These are phyloP conservation scores for Arrhopalites spinosus DNA, from an alignment of 2,888 invertebrate species.

Conservation along the genomic window DNA sequence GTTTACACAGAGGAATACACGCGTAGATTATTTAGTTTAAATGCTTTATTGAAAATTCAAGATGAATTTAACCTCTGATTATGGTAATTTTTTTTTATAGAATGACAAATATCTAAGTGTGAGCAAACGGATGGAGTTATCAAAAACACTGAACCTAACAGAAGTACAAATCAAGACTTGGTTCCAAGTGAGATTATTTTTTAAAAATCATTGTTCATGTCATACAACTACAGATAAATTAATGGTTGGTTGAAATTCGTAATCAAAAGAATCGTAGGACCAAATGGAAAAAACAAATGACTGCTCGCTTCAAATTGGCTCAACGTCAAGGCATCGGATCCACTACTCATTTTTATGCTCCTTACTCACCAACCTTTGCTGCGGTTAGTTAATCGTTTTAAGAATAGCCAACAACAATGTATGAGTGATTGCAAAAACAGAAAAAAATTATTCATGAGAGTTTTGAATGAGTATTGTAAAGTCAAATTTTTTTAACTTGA, in stretches of 20 bases:
- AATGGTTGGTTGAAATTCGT: not conserved
- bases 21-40: not conserved
- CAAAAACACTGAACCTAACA: conserved; percentile 82
- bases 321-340: conserved; percentile 74
- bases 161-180: conserved; percentile 97
- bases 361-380: conserved; percentile 51
- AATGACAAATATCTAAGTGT: conserved; percentile 95
- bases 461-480: no score
- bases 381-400: conserved; percentile 36
- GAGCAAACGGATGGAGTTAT: conserved; percentile 90
- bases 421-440: no score
- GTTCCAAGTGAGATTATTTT: no score
- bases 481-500: no score
- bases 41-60: no score
- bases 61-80: not conserved
- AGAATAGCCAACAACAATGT: not conserved
- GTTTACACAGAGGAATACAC: not conserved
- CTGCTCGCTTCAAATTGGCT: conserved; percentile 84
- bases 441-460: no score
- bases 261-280: conserved; percentile 86
- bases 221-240: not conserved
- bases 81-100: conserved; percentile 58
- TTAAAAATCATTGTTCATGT: not conserved
- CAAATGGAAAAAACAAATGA: conserved; percentile 96
- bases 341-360: conserved; percentile 33